Percentiles rank a stretch among this genome's conserved stretches.
Conservation (phyloP, 37 sponge, comb jelly and placozoan species). For the Lycopodina hypogea region DNA sequence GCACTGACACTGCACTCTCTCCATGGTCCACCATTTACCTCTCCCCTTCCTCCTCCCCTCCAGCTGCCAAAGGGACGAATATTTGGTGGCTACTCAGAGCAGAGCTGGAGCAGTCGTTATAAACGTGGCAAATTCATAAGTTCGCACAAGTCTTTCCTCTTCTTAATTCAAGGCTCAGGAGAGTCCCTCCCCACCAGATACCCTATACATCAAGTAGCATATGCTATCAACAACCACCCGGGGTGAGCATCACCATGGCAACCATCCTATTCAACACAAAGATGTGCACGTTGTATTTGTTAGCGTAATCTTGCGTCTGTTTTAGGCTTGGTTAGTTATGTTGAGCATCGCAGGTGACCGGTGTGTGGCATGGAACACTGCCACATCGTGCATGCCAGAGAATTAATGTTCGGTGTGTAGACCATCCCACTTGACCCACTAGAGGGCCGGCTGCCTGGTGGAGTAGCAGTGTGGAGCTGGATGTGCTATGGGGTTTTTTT, state of each 20-base stretch:
- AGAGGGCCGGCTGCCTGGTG: no score
- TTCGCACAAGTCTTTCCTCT: slow-evolving; percentile 69
- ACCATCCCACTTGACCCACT: no score
- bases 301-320: no score
- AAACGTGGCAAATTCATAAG: slow-evolving; percentile 65
- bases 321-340: no score
- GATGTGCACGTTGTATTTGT: no score
- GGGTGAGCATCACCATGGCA: slow-evolving; percentile 36
- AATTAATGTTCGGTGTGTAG: no score
- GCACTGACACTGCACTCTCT: neutral
- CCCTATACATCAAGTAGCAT: slow-evolving; percentile 52
- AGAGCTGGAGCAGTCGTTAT: slow-evolving; percentile 68
- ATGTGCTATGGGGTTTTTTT: no score
- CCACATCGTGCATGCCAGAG: no score
- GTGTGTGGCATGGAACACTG: no score
- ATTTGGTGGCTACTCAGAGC: slow-evolving; percentile 83
- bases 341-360: no score
- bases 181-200: slow-evolving; percentile 39
- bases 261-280: neutral
- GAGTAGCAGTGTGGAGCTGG: no score
- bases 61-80: slow-evolving; percentile 59
- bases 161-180: slow-evolving; percentile 54
- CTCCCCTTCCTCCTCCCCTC: neutral
- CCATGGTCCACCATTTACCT: neutral
- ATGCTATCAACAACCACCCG: slow-evolving; percentile 81